Evolutionary conservation across 2,113 vertebrate genomes (phyloP).

Genomic region (Ascaphus truei): DNA sequence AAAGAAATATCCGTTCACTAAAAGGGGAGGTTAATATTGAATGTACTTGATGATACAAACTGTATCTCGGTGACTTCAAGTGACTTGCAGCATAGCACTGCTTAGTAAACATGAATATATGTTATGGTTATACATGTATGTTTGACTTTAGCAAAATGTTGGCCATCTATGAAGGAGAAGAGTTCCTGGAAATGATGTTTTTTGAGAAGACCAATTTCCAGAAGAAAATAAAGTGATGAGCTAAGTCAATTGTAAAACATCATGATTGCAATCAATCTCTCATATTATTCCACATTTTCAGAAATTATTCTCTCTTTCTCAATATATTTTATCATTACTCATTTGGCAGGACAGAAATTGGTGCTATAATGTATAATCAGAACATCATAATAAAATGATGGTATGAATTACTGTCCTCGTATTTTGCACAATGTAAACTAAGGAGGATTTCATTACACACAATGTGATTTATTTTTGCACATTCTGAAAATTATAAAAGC

Average conservation of each 20-base stretch:
- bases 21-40: too few species aligned
- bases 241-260: conserved; percentile 36
- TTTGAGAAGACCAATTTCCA: not conserved
- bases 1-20: too few species aligned
- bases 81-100: too few species aligned
- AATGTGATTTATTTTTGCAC: conserved; percentile 34
- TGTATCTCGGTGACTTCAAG: too few species aligned
- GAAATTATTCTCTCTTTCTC: conserved; percentile 44
- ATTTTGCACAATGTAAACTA: conserved; percentile 43
- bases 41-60: too few species aligned
- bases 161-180: not conserved
- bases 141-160: not conserved
- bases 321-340: conserved; percentile 52
- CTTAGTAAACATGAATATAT: not conserved
- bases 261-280: conserved; percentile 38
- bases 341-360: conserved; percentile 49
- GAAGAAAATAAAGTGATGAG: conserved; percentile 31
- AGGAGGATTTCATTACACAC: conserved; percentile 47
- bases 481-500: conserved; percentile 14
- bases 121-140: not conserved
- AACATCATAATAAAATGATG: conserved; percentile 57
- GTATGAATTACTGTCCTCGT: conserved; percentile 39
- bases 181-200: conserved; percentile 25
- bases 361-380: conserved; percentile 51
- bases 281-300: conserved; percentile 54